phyloP scores from a whole-genome alignment of 2,113 vertebrate species.

The Myrmecophaga tridactyla region DNA sequence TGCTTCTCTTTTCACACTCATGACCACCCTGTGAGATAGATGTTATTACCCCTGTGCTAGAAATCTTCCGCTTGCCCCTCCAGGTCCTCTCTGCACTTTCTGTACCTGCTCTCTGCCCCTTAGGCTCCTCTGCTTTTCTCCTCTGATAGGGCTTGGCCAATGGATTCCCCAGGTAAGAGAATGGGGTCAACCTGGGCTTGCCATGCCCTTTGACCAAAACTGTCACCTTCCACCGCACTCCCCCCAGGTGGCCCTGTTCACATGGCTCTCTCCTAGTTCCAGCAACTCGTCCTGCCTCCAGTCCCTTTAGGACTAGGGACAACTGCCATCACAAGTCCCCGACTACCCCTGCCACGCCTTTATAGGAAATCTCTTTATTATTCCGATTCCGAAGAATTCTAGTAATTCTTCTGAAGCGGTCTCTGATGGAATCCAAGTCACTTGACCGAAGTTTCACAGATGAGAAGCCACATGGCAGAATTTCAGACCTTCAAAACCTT shows the following conservation, averaged over 20 bases:
- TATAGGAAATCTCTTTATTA: not conserved
- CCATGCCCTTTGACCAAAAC: not conserved
- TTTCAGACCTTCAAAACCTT: not conserved
- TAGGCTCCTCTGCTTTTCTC: rapidly evolving
- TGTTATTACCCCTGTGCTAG: not conserved
- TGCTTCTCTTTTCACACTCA: not conserved
- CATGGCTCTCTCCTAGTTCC: not conserved
- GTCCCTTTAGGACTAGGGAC: not conserved
- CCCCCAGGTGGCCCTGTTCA: not conserved
- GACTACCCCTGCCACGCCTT: not conserved
- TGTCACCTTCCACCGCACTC: too few relatives aligned
- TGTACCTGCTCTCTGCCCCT: not conserved
- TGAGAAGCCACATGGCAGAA: not conserved
- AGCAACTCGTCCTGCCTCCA: not conserved
- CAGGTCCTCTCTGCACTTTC: too few relatives aligned
- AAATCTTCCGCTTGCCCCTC: not conserved
- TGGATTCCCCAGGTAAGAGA: not conserved
- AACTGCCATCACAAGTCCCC: not conserved
- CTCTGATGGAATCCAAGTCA: not conserved
- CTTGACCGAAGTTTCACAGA: not conserved
- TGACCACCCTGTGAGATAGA: not conserved
- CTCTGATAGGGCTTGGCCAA: too few relatives aligned
- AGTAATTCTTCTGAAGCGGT: not conserved
- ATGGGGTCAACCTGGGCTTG: too few relatives aligned
- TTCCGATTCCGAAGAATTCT: not conserved